Evolutionary conservation across 2,888 invertebrate species (phyloP).

Genomic region (Antheraea yamamai): DNA sequence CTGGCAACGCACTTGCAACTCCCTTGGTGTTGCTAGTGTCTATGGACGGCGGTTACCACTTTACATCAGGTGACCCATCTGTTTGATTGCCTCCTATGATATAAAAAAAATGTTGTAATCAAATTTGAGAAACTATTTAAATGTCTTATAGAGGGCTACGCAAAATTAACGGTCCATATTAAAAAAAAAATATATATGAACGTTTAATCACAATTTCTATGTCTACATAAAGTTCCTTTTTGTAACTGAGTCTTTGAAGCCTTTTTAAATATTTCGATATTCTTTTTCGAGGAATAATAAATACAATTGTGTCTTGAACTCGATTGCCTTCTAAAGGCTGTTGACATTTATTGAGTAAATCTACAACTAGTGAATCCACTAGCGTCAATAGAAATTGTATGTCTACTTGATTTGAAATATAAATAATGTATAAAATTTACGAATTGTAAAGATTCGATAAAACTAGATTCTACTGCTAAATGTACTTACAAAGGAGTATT

Average conservation of each 20-base stretch:
- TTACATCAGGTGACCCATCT: too few species aligned
- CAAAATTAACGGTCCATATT: neutral
- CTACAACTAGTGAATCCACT: neutral
- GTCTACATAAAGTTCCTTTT: neutral
- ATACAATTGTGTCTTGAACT: slow-evolving; percentile 2
- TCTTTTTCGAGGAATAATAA: neutral
- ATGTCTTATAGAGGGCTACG: neutral
- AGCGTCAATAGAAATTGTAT: neutral
- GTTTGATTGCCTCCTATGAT: too few species aligned
- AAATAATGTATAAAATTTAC: neutral
- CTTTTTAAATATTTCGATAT: neutral
- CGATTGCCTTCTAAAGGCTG: slow-evolving; percentile 3
- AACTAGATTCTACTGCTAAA: neutral
- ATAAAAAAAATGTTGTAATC: neutral
- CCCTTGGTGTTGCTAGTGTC: too few species aligned
- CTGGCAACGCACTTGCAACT: too few species aligned
- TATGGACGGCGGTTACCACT: too few species aligned
- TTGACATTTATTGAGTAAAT: slow-evolving; percentile 11
- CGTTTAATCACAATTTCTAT: neutral
- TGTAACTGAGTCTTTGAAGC: neutral
- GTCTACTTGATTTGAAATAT: neutral
- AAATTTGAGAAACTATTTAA: neutral
- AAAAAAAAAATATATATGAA: too few species aligned
- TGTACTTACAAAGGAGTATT: neutral
- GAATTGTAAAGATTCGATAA: neutral